Base-by-base conservation (phyloP, 1,140 invertebrate genomes). In the Mercenaria mercenaria region DNA sequence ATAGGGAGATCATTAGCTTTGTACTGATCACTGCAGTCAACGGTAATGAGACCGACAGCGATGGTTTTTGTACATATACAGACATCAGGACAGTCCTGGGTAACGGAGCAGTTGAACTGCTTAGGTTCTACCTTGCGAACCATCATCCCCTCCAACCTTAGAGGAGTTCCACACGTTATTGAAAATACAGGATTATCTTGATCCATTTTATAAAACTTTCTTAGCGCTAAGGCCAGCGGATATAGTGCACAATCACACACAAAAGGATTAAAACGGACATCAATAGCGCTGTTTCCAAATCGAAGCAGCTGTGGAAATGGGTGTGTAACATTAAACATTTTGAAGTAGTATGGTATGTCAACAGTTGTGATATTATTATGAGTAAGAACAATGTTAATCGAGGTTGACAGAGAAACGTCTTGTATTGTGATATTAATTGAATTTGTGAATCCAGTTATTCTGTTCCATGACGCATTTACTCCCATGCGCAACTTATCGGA, bases 51-150 rank as follows among this genome's bases (percentile, higher is more conserved):
- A 32, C 61, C 32, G 20, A 61, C 3, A n/a, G 43, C 32, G 10
- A 61, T 32, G 20, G 79, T 81, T 23, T 56, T 15, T 13, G 11
- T 39, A 61, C 79, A 81, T 20, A 6, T 6, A 56, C 79, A 81
- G 8, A 11, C 32, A 97, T 96, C n/a, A 34, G 79, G 52, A 41
- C 79, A 81, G 11, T 61, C 23, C 29, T 4, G 32, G 20, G 79
- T 61, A 3, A 81, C 52, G 2, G 79, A 81, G 39, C 79, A 81
- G 29, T 81, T 81, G 23, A 81, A 81, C 37, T 20, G 6, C n/a
- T n/a, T n/a, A n/a, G n/a, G n/a, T n/a, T n/a, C n/a, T n/a, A n/a
- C n/a, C n/a, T n/a, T n/a, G n/a, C 56, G 6, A 2, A 81, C 23
- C n/a, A 81, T 37, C 13, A 3, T 61, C 23, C 79, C 52, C 2